Conservation (phyloP, 1,140 invertebrate species). For the Ceratitis capitata region DNA sequence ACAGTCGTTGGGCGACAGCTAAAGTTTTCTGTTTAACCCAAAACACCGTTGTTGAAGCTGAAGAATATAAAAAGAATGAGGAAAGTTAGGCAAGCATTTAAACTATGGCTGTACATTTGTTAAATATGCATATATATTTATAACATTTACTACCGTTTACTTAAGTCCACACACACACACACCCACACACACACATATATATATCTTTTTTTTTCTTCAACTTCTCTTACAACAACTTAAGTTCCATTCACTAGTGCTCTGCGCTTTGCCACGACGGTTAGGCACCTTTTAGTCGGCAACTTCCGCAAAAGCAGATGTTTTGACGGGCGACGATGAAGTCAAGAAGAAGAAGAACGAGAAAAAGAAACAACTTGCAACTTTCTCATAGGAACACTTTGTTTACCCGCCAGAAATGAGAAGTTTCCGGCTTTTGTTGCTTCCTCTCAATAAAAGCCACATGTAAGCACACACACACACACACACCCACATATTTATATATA, state of each 20-base stretch:
- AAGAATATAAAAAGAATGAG: neutral
- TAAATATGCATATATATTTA: neutral
- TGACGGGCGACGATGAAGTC: neutral
- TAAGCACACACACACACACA: neutral
- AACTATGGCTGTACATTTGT: no score
- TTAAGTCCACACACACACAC: constrained; percentile 30
- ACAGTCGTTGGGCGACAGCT: neutral
- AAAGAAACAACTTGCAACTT: constrained; percentile 3
- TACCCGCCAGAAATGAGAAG: constrained; percentile 33
- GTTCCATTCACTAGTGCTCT: neutral
- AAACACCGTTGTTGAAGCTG: neutral
- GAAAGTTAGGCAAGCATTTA: neutral
- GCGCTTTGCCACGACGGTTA: neutral
- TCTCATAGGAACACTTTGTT: constrained; percentile 11
- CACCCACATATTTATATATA: neutral
- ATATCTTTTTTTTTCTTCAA: neutral
- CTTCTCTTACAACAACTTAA: no score
- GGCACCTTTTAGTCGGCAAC: neutral
- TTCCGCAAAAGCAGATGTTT: neutral
- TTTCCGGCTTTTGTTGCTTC: constrained; percentile 35
- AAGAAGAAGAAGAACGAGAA: neutral
- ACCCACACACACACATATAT: no score
- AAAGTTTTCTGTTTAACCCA: neutral
- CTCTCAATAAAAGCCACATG: neutral
- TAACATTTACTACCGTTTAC: neutral